Base-by-base conservation (phyloP, 1,140 invertebrate genomes). In the Cephus cinctus region DNA sequence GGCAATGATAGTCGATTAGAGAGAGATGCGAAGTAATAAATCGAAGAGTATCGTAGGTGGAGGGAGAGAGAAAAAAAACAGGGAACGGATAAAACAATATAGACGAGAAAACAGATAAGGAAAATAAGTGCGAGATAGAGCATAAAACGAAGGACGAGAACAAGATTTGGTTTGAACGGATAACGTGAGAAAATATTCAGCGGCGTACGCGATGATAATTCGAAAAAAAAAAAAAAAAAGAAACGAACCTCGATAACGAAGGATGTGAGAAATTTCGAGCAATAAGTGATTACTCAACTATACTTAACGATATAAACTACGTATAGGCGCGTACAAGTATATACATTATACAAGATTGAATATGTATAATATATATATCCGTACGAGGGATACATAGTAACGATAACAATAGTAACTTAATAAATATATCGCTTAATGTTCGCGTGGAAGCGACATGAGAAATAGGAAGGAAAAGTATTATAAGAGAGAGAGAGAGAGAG, bases 251-350 rank as follows among this genome's bases (percentile, higher is more conserved):
- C n/a, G 40, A 50, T 35, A 19, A 32, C 36, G 25, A 34, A 50
- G 30, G 23, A 61, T 49, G 58, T 63, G 56, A 62, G 59, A 63
- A 61, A 65, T 60, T 62, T 67, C 59, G 64, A 73, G 69, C 70
- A 73, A 74, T 73, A 73, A 71, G 65, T 56, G 64, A 63, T 65
- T 52, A 59, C 51, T 58, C 59, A 56, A 57, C 53, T 63, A 57
- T 61, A 45, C 51, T 56, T 51, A 53, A 58, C 27, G 49, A 56
- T 55, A 12, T 12, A 34, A 34, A 12, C 5, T 15, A 34, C 31
- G 31, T 12, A 12, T 12, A 34, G 11, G 15, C 31, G n/a, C 5
- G 31, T 5, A 12, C 31, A 34, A 12, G 5, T 34, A 34, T 15
- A 34, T 15, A 34, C n/a, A 59, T 53, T 38, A n/a, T n/a, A n/a